Base-by-base conservation (phyloP, 1,140 invertebrate genomes). In the Lysiphlebus fabarum region DNA sequence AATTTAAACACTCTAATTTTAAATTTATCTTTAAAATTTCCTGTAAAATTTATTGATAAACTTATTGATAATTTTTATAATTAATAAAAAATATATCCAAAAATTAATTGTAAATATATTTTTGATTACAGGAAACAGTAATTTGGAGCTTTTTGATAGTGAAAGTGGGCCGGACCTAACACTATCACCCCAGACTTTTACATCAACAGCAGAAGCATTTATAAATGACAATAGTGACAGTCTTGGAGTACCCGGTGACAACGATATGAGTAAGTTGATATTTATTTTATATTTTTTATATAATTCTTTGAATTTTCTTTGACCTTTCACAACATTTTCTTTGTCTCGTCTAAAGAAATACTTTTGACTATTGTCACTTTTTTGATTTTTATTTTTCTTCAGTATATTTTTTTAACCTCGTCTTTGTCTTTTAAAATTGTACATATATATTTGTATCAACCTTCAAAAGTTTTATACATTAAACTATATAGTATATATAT, bases 141-240 rank as follows among this genome's bases (percentile, higher is more conserved):
- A 82, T 68, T 85, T 87, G 75, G 86, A 88, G 70, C 75, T 89
- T 67, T 87, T 89, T 73, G 88, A 89, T 77, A 80, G 77, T 62
- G 86, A 86, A 62, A 87, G 87, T 61, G 85, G 85, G 48, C 85
- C 86, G 68, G 87, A 87, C 68, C 78, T 87, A 65, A 86, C 85
- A 53, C 73, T 89, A 67, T 88, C 87, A 56, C 86, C 87, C 58
- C 85, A 88, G 70, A 83, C 85, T 7, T 86, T 87, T 73, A 84
- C 84, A 62, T 86, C 84, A 64, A 82, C 84, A 61, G 81, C 85
- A 59, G 85, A 87, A 74, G 82, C 85, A 72, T 86, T 87, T 74
- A 83, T 85, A 77, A 85, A 85, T 78, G 85, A 87, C 79, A 86
- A 85, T 77, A 85, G 84, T 58, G 84, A 86, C 77, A 86, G 85